A percentile compares a stretch with the other conserved stretches of the same genome.
These are phyloP conservation scores for Zaprionus bogoriensis DNA, from an alignment of 2,888 invertebrate genomes.

Conservation along the genomic window DNA sequence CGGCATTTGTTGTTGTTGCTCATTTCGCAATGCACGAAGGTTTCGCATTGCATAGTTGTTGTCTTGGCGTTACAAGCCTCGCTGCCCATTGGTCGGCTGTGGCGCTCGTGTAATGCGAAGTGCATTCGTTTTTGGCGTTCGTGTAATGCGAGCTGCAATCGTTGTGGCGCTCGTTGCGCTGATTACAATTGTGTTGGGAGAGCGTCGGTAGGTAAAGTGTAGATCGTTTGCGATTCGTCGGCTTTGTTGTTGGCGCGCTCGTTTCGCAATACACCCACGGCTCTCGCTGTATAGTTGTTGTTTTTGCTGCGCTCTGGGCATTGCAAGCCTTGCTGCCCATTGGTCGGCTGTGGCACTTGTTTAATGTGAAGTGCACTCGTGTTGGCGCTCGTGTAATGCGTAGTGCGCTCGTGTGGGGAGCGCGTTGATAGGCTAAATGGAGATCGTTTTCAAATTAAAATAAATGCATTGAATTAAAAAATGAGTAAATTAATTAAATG, in stretches of 20 bases:
- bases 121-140: neutral
- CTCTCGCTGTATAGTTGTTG: conserved; percentile 19
- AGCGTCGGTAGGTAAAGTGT: no score
- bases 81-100: conserved; percentile 25
- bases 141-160: conserved; percentile 5
- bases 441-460: neutral
- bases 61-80: conserved; percentile 12
- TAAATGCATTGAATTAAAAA: no score
- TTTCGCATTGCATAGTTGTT: conserved; percentile 18
- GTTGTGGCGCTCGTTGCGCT: neutral
- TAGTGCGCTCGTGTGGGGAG: neutral
- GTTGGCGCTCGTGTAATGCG: neutral
- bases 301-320: no score
- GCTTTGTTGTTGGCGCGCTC: conserved; percentile 4
- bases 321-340: conserved; percentile 19
- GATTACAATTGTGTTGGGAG: neutral
- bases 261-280: conserved; percentile 46
- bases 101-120: conserved; percentile 9
- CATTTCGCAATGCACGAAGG: conserved; percentile 48
- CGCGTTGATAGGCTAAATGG: neutral
- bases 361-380: conserved; percentile 5
- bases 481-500: no score
- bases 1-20: conserved; percentile 18
- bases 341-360: conserved; percentile 19
- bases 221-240: no score